Percentiles rank a stretch among this genome's conserved stretches.
Conservation (phyloP, 2,888 invertebrate species). For the Ophion costatus region DNA sequence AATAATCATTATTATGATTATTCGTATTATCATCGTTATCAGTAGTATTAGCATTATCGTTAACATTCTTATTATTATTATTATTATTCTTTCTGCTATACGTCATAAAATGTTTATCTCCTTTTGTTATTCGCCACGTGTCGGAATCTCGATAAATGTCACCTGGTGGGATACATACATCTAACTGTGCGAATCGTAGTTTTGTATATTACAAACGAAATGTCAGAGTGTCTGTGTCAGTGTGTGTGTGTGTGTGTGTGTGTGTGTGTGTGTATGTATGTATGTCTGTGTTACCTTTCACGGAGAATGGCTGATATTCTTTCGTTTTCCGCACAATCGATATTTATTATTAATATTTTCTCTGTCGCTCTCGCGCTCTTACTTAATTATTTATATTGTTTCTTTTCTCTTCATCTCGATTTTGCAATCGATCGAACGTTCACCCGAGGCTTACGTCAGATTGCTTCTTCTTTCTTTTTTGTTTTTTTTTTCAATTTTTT, state of each 20-base stretch:
- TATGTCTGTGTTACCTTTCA: slow-evolving; percentile 43
- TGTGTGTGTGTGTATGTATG: slow-evolving; percentile 13
- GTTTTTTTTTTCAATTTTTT: slow-evolving; percentile 54
- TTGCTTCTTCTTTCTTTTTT: slow-evolving; percentile 53
- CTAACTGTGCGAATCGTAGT: slow-evolving; percentile 74
- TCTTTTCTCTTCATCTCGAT: slow-evolving; percentile 3
- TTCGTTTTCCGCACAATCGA: background rate
- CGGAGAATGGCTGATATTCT: slow-evolving; percentile 54
- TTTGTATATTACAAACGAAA: slow-evolving; percentile 67
- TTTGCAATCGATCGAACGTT: slow-evolving; percentile 46
- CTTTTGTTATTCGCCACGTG: slow-evolving; percentile 15
- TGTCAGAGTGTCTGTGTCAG: slow-evolving; percentile 36
- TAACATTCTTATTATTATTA: background rate
- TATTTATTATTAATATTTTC: background rate
- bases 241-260: slow-evolving; percentile 15
- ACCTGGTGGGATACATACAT: slow-evolving; percentile 61
- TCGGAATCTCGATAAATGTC: slow-evolving; percentile 34
- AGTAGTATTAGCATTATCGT: background rate
- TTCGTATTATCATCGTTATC: too few relatives aligned
- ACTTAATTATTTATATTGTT: slow-evolving; percentile 33
- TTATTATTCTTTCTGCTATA: slow-evolving; percentile 16
- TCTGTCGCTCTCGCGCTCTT: background rate
- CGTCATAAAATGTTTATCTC: slow-evolving; percentile 52
- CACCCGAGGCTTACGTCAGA: slow-evolving; percentile 40
- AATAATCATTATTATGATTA: too few relatives aligned